Percentiles rank a stretch among this genome's conserved stretches.
These are phyloP conservation scores for Drosophila ficusphila DNA, from an alignment of 1,140 invertebrate species.

Conservation along the genomic window DNA sequence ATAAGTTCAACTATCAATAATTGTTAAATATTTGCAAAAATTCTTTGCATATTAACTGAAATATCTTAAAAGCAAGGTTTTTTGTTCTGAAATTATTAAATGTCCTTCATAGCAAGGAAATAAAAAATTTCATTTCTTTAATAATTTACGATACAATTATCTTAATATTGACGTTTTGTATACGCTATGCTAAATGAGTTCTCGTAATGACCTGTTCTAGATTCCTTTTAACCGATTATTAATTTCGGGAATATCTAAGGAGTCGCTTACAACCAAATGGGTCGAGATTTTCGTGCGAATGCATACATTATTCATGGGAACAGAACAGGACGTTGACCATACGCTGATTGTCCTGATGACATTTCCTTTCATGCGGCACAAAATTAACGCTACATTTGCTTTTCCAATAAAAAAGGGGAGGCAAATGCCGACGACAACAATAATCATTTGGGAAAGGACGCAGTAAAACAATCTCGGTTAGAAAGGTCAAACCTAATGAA, in stretches of 20 bases:
- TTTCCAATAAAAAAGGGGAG: constrained; percentile 28
- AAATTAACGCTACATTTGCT: constrained; percentile 51
- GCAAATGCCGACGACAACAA: constrained; percentile 15
- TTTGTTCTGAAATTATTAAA: too few relatives aligned
- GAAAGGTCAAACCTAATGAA: constrained; percentile 67
- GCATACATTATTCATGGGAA: constrained; percentile 48
- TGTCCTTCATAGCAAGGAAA: too few relatives aligned
- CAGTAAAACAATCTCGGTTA: constrained; percentile 9
- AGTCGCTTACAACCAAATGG: constrained; percentile 36
- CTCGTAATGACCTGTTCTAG: constrained; percentile 9
- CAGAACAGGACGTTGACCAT: constrained; percentile 24
- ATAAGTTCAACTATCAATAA: too few relatives aligned
- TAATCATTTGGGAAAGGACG: constrained; percentile 30
- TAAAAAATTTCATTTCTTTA: too few relatives aligned
- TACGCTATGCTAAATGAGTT: neutral
- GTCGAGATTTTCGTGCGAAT: constrained; percentile 24
- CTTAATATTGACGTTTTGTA: too few relatives aligned
- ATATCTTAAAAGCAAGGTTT: too few relatives aligned
- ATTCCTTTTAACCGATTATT: constrained; percentile 21
- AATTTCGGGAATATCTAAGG: constrained; percentile 25
- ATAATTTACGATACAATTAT: too few relatives aligned
- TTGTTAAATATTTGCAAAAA: too few relatives aligned
- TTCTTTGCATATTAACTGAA: too few relatives aligned
- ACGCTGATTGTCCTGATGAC: constrained; percentile 50
- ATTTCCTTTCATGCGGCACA: constrained; percentile 48